Base-by-base conservation (phyloP, 1,140 invertebrate genomes). In the Galleria mellonella region DNA sequence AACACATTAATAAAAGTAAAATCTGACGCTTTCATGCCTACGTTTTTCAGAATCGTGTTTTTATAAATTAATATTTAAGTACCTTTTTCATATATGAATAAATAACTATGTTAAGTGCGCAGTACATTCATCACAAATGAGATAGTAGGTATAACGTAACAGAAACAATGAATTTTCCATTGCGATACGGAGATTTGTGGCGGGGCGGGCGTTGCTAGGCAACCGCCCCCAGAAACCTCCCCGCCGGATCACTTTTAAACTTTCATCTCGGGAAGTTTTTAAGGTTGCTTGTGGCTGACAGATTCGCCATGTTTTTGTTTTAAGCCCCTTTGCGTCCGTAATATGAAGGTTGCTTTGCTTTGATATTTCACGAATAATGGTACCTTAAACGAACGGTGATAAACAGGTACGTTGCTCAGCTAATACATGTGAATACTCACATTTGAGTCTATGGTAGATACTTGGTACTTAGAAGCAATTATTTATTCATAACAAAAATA, bases 251-350 rank as follows among this genome's bases (percentile, higher is more conserved):
- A 82, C 79, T 83, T 83, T 83, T 83, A 83, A 83, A 83, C 79
- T 83, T 83, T 83, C 77, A 83, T 78, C 73, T 74, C 71, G 69
- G 64, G 69, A 83, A 82, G 65, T 83, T 83, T 74, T 83, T 75
- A 76, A 78, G 74, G 78, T 77, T 79, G 61, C 73, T 72, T 74
- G 71, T 62, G 72, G 74, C 72, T 70, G 69, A 67, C 57, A 62
- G 70, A 65, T 57, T 71, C 74, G 48, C 51, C 61, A 58, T 64
- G 57, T 77, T 79, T 77, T 73, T 77, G 64, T 79, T 74, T 65
- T 61, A 54, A 70, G 61, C 47, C 57, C 58, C 47, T 63, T 65
- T 63, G 40, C 46, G 51, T 36, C 11, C 32, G 43, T 17, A 15
- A 9, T 23, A 17, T 17, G 35, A 37, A 33, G 32, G 32, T 12